Percentiles rank a stretch among this genome's conserved stretches.
Evolutionary conservation across 1,140 invertebrate genomes (phyloP).

Genomic region (Anadara kagoshimensis): DNA sequence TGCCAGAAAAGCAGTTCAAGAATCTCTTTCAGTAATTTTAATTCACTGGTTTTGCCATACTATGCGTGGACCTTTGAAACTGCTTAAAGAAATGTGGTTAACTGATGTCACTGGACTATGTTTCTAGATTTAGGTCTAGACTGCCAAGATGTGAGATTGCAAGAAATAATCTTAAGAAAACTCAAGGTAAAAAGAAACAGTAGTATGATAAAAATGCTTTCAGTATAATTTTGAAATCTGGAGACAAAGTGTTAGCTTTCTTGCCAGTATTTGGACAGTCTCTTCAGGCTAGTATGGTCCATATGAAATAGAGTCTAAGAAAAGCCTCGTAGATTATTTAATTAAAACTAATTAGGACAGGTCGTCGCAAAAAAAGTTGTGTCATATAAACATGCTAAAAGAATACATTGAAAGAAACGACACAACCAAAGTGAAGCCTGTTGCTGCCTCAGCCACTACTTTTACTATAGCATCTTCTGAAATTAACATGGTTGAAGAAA

Average conservation of each 20-base stretch:
- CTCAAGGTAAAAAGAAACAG: constrained; percentile 38
- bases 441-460: background rate
- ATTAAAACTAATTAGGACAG: constrained; percentile 30
- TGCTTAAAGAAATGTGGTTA: constrained; percentile 9
- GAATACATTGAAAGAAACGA: constrained; percentile 5
- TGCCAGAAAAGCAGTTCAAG: constrained; percentile 26
- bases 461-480: background rate
- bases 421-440: background rate
- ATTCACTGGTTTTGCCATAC: constrained; percentile 5
- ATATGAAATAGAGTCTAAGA: constrained; percentile 25
- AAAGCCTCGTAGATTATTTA: constrained; percentile 33
- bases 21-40: no score
- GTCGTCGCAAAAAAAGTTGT: constrained; percentile 19
- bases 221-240: constrained; percentile 35
- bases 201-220: constrained; percentile 43
- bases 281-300: constrained; percentile 37
- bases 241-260: constrained; percentile 35
- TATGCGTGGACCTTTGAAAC: constrained; percentile 25
- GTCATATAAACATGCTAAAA: no score
- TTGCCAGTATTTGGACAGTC: constrained; percentile 29
- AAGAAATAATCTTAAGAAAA: constrained; percentile 19
- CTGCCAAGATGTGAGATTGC: constrained; percentile 34
- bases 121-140: constrained; percentile 29
- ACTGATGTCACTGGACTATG: constrained; percentile 11
- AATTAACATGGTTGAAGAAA: background rate